phyloP scores from a whole-genome alignment of 1,140 invertebrate species.

The Cyphomyrmex costatus region DNA sequence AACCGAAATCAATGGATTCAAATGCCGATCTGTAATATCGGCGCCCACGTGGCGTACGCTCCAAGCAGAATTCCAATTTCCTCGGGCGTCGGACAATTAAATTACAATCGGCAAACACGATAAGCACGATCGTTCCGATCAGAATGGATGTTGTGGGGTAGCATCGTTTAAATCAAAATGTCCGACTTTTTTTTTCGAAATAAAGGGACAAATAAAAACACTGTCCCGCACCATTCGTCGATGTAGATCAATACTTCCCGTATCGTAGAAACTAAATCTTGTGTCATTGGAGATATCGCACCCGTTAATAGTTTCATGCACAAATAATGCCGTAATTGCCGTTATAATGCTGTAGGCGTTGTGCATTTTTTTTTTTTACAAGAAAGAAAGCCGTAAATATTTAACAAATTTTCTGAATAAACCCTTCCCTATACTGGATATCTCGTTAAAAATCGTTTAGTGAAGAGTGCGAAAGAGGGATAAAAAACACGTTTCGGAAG shows the following conservation, averaged over 20 bases:
- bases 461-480: constrained; percentile 41
- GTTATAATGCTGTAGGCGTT: background rate
- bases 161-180: constrained; percentile 74
- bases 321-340: constrained; percentile 38
- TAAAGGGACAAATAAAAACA: constrained; percentile 46
- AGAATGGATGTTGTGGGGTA: constrained; percentile 76
- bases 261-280: constrained; percentile 16
- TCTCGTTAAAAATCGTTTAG: constrained; percentile 52
- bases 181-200: constrained; percentile 32
- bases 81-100: constrained; percentile 84
- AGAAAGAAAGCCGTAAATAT: constrained; percentile 19
- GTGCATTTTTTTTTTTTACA: background rate
- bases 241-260: constrained; percentile 43
- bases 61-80: constrained; percentile 83
- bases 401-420: constrained; percentile 59
- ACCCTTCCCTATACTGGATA: constrained; percentile 5
- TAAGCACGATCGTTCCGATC: constrained; percentile 75
- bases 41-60: constrained; percentile 70
- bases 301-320: constrained; percentile 19
- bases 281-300: constrained; percentile 1
- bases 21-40: constrained; percentile 75
- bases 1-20: constrained; percentile 76
- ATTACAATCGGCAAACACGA: constrained; percentile 83
- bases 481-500: constrained; percentile 53
- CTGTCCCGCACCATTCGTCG: constrained; percentile 34